Percentiles rank a stretch among this genome's conserved stretches.
phyloP scores from a whole-genome alignment of 2,797 vertebrate genomes.

The Lagocephalus sceleratus region DNA sequence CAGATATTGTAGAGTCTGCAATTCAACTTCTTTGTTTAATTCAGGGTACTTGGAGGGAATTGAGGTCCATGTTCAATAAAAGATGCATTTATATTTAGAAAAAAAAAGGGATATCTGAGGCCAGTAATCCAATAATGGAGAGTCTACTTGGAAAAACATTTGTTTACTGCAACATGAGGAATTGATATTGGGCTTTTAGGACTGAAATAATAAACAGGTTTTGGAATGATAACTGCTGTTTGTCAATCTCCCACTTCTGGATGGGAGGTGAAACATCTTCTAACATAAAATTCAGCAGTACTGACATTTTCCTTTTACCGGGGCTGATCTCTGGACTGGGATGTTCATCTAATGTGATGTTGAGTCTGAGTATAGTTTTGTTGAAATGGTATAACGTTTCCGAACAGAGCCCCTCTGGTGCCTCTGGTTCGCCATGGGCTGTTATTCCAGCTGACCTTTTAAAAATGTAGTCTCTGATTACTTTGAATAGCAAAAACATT shows the following conservation, averaged over 20 bases:
- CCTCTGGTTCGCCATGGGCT: slow-evolving; percentile 38
- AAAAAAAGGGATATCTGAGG: too few species aligned
- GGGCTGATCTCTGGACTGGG: slow-evolving; percentile 37
- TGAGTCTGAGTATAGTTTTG: slow-evolving; percentile 41
- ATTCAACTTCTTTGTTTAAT: background rate
- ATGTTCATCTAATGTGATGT: slow-evolving; percentile 56
- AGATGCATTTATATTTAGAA: too few species aligned
- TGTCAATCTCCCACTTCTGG: slow-evolving; percentile 3
- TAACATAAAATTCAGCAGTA: too few species aligned
- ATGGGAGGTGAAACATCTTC: too few species aligned
- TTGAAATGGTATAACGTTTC: slow-evolving; percentile 31
- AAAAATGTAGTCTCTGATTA: slow-evolving; percentile 59
- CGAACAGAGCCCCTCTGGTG: background rate
- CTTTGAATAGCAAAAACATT: slow-evolving; percentile 51
- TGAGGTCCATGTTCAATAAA: background rate
- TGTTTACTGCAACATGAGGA: too few species aligned
- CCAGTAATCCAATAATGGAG: slow-evolving; percentile 14
- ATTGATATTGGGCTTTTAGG: too few species aligned
- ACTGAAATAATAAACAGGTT: too few species aligned
- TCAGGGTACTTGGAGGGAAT: too few species aligned
- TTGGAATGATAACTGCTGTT: background rate
- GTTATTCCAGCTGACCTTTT: slow-evolving; percentile 64
- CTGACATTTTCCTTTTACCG: slow-evolving; percentile 20
- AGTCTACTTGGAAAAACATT: background rate
- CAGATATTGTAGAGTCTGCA: slow-evolving; percentile 56